Percentiles rank a stretch among this genome's conserved stretches.
Evolutionary conservation across 2,888 invertebrate genomes (phyloP).

Genomic region (Pristionchus mayeri): DNA sequence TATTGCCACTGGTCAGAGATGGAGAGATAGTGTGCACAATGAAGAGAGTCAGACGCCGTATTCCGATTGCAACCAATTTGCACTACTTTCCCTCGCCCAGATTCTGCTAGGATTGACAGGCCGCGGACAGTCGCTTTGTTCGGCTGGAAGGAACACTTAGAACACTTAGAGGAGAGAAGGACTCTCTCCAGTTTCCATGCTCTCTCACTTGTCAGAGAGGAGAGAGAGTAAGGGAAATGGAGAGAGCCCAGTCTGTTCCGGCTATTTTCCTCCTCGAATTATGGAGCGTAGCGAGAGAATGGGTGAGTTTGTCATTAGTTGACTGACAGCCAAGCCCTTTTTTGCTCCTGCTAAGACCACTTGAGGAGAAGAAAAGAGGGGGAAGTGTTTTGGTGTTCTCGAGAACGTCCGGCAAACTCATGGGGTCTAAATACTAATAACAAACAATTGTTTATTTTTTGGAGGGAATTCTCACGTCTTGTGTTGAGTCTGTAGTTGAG

Average conservation of each 20-base stretch:
- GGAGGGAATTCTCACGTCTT: too few species aligned
- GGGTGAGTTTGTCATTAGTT: constrained; percentile 23
- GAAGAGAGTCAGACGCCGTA: not conserved
- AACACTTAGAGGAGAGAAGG: not conserved
- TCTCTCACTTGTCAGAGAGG: not conserved
- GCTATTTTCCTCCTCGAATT: not conserved
- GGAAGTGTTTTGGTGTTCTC: constrained; percentile 9
- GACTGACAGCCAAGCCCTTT: constrained; percentile 3
- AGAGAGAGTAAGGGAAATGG: not conserved
- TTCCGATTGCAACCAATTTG: constrained; percentile 17
- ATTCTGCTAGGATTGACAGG: not conserved
- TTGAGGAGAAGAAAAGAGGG: not conserved
- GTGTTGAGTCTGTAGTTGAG: too few species aligned
- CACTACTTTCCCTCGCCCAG: too few species aligned
- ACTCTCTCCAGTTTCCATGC: not conserved
- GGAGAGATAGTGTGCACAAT: too few species aligned
- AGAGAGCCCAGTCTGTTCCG: not conserved
- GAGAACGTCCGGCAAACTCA: too few species aligned
- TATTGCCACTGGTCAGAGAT: too few species aligned
- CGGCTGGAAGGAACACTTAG: not conserved
- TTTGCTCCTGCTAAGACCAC: not conserved
- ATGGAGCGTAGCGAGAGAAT: constrained; percentile 3
- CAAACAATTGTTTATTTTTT: too few species aligned
- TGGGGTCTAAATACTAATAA: too few species aligned
- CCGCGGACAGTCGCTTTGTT: constrained; percentile 27